Evolutionary conservation across 2,113 vertebrate genomes (phyloP).

Genomic region (Rhagologus leucostigma): DNA sequence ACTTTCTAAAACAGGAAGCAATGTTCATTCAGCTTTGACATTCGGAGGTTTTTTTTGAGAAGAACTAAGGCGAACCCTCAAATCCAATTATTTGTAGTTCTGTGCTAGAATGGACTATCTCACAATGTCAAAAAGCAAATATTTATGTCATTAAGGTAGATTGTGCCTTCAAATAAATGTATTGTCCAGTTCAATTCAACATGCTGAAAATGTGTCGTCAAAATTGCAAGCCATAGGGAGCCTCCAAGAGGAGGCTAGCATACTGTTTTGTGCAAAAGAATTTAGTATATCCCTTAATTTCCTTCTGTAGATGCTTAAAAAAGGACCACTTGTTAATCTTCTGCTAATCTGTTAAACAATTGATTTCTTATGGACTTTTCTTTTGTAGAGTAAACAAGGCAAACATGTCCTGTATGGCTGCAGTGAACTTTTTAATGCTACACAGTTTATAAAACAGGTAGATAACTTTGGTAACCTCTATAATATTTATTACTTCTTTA

Average conservation of each 20-base stretch:
- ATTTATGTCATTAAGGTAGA: neutral
- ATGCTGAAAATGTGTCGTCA: neutral
- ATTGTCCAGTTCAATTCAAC: neutral
- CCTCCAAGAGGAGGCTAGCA: neutral
- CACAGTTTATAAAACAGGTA: conserved; percentile 97
- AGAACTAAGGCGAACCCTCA: neutral
- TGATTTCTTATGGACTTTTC: neutral
- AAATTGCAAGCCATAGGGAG: neutral
- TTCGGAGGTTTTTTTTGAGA: neutral
- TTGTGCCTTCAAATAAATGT: neutral
- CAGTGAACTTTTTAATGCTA: conserved; percentile 94
- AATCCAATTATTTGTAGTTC: neutral
- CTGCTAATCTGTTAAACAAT: neutral
- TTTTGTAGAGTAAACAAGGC: conserved; percentile 84
- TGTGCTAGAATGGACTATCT: neutral
- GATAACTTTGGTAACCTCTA: neutral
- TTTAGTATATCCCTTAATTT: neutral
- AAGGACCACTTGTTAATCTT: neutral
- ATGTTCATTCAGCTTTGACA: neutral
- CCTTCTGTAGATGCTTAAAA: neutral
- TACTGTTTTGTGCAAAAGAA: neutral
- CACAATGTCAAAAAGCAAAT: neutral
- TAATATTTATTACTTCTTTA: neutral
- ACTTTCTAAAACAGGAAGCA: conserved; percentile 27
- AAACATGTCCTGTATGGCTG: conserved; percentile 94